phyloP scores from a whole-genome alignment of 2,888 invertebrate species.

The Sinohyriopsis cumingii region DNA sequence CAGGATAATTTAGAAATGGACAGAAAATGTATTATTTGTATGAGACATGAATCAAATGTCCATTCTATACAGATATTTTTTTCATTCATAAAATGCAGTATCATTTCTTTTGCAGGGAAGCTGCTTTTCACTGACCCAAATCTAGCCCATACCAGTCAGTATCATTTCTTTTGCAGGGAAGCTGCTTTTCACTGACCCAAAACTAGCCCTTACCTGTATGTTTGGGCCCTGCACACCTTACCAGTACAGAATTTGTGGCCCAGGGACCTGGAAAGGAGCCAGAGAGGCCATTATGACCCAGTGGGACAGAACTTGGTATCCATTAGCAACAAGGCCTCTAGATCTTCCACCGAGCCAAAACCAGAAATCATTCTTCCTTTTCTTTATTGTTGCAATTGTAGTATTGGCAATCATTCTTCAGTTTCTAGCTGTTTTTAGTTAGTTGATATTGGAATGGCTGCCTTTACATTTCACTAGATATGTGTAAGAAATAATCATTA shows the following conservation, averaged over 20 bases:
- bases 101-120: slow-evolving; percentile 38
- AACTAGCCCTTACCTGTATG: slow-evolving; percentile 57
- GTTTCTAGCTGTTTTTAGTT: no score
- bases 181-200: slow-evolving; percentile 52
- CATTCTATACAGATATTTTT: slow-evolving; percentile 1
- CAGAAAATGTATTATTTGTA: no score
- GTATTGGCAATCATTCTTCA: no score
- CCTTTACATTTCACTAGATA: no score
- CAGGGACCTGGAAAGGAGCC: slow-evolving; percentile 72
- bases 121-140: slow-evolving; percentile 52
- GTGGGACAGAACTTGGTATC: slow-evolving; percentile 54
- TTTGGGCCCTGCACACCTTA: slow-evolving; percentile 68
- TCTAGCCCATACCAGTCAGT: slow-evolving; percentile 55
- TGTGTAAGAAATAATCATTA: no score
- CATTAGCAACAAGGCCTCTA: slow-evolving; percentile 39
- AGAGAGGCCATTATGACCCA: slow-evolving; percentile 70
- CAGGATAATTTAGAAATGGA: no score
- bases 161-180: slow-evolving; percentile 44
- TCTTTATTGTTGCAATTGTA: no score
- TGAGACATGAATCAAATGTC: neutral
- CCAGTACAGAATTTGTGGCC: slow-evolving; percentile 71
- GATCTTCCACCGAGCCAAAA: neutral
- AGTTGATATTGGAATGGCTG: no score
- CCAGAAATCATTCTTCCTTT: no score
- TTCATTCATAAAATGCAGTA: neutral